Evolutionary conservation across 1,140 invertebrate species (phyloP).

Genomic region (Leptestheria dahalacensis): DNA sequence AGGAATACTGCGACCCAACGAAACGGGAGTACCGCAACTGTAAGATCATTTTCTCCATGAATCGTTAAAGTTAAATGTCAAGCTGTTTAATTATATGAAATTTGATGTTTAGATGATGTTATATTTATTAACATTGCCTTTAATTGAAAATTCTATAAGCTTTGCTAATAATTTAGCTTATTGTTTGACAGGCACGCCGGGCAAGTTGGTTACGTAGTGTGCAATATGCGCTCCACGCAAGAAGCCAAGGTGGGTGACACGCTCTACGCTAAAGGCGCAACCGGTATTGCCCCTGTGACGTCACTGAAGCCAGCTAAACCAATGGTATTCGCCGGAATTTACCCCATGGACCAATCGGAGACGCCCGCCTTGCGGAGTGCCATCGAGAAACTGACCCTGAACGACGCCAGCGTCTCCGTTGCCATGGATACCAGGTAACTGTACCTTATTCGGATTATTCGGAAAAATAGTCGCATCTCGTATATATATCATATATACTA

Average conservation of each 20-base stretch:
- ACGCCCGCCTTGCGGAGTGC: conserved; percentile 54
- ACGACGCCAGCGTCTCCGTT: conserved; percentile 79
- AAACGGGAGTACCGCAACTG: conserved; percentile 48
- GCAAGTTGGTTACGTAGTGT: conserved; percentile 64
- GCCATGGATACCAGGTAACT: conserved; percentile 59
- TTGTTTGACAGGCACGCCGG: conserved; percentile 44
- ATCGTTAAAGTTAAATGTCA: too few relatives aligned
- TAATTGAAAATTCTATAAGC: too few relatives aligned
- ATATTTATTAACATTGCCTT: too few relatives aligned
- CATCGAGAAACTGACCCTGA: conserved; percentile 79
- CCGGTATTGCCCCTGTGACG: conserved; percentile 41
- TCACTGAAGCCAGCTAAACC: conserved; percentile 57
- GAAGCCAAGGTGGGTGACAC: conserved; percentile 79
- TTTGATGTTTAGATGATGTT: background rate
- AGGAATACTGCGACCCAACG: conserved; percentile 61
- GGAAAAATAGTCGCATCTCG: too few relatives aligned
- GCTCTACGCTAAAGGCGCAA: conserved; percentile 36
- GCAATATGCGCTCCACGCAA: conserved; percentile 58
- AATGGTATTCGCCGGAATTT: conserved; percentile 91
- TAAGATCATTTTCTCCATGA: conserved; percentile 31
- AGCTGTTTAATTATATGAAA: too few relatives aligned
- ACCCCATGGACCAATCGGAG: conserved; percentile 78
- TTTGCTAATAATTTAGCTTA: conserved; percentile 12
- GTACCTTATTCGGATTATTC: background rate
- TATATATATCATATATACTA: background rate